Conservation (phyloP, 2,113 vertebrate genomes). For the Corythoichthys intestinalis region DNA sequence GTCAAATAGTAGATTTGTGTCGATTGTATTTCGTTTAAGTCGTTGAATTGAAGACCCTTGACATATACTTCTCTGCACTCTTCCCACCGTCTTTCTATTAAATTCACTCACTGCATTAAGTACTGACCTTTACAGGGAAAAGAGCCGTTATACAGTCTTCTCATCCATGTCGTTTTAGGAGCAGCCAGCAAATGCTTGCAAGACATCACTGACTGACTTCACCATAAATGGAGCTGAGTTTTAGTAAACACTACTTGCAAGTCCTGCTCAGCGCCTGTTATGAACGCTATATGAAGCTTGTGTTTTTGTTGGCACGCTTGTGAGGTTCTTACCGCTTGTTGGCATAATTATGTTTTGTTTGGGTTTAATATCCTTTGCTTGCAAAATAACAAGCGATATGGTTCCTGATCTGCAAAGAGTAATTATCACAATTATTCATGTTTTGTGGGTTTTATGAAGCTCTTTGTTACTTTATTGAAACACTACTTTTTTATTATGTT, state of each 20-base stretch:
- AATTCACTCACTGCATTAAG: slow-evolving; percentile 30
- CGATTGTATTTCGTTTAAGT: slow-evolving; percentile 13
- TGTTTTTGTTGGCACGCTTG: slow-evolving; percentile 38
- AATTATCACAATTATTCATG: neutral
- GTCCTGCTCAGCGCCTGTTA: slow-evolving; percentile 45
- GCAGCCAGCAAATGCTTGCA: slow-evolving; percentile 36
- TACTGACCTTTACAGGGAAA: slow-evolving; percentile 46
- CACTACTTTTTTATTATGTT: too few species aligned
- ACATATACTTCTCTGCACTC: neutral
- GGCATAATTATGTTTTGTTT: neutral
- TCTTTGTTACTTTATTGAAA: neutral
- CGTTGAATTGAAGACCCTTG: too few species aligned
- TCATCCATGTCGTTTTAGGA: slow-evolving; percentile 54
- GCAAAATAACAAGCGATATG: slow-evolving; percentile 7
- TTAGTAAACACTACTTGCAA: slow-evolving; percentile 59
- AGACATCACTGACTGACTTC: slow-evolving; percentile 44
- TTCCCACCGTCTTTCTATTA: neutral
- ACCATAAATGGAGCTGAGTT: slow-evolving; percentile 54
- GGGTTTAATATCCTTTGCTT: slow-evolving; percentile 4
- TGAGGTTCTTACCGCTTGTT: slow-evolving; percentile 3
- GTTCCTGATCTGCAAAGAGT: neutral
- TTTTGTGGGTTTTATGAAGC: neutral
- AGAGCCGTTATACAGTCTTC: slow-evolving; percentile 46
- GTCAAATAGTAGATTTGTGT: neutral
- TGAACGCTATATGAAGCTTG: slow-evolving; percentile 36